phyloP scores from a whole-genome alignment of 2,888 invertebrate genomes.

The Nasonovia ribisnigri region DNA sequence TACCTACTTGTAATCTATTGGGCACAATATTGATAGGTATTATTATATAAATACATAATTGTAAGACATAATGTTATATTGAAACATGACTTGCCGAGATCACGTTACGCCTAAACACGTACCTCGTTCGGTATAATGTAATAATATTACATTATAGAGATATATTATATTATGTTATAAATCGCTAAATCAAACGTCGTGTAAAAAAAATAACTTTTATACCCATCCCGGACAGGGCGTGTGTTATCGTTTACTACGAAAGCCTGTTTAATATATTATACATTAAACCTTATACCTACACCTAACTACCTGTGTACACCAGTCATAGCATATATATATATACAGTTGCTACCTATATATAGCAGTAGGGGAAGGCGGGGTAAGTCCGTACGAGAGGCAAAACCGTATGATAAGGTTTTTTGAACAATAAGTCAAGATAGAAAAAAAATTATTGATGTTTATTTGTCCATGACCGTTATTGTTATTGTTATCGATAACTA shows the following conservation, averaged over 20 bases:
- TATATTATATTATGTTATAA: neutral
- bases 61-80: neutral
- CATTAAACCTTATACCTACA: neutral
- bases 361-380: no score
- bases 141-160: no score
- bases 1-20: no score
- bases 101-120: neutral
- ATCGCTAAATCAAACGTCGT: neutral
- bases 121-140: neutral
- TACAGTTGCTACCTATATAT: neutral
- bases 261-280: slow-evolving; percentile 3
- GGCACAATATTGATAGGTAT: no score
- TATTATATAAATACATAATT: no score
- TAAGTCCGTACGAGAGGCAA: no score
- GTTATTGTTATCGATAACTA: no score
- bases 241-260: neutral
- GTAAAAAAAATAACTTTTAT: neutral
- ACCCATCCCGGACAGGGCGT: neutral
- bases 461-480: no score
- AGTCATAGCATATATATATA: neutral
- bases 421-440: no score
- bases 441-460: no score
- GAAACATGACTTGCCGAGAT: neutral
- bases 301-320: neutral
- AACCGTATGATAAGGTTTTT: no score